Evolutionary conservation across 2,888 invertebrate genomes (phyloP).

Genomic region (Drosophila melanosoma): DNA sequence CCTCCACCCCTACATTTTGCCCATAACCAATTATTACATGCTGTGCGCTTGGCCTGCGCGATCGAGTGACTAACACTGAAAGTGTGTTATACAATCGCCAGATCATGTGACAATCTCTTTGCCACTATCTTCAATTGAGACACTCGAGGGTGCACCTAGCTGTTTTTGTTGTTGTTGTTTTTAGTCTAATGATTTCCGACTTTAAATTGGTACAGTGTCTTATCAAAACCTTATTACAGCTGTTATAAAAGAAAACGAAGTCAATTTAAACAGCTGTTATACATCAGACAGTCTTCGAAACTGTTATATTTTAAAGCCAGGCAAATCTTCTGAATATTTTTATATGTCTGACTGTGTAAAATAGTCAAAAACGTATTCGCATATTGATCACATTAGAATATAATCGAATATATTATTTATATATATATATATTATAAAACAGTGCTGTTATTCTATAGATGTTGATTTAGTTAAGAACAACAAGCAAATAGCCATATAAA

Average conservation of each 20-base stretch:
- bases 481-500: neutral
- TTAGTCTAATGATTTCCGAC: neutral
- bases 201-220: neutral
- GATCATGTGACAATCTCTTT: constrained; percentile 35
- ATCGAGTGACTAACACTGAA: constrained; percentile 5
- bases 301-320: neutral
- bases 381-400: neutral
- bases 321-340: neutral
- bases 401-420: neutral
- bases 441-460: neutral
- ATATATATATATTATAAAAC: neutral
- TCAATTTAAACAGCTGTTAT: neutral
- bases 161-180: neutral
- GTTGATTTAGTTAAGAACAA: neutral
- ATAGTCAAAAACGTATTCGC: neutral
- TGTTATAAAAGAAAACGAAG: neutral
- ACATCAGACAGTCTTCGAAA: neutral
- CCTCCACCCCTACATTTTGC: neutral
- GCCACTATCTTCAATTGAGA: neutral
- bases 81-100: constrained; percentile 19
- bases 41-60: neutral
- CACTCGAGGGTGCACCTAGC: neutral
- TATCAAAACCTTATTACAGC: neutral
- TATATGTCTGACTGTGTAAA: neutral
- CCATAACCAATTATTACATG: constrained; percentile 14